Evolutionary conservation across 2,888 invertebrate species (phyloP), one percentile per base, ranked within the genome.

Genomic region (Lasioglossum pauxillum): DNA sequence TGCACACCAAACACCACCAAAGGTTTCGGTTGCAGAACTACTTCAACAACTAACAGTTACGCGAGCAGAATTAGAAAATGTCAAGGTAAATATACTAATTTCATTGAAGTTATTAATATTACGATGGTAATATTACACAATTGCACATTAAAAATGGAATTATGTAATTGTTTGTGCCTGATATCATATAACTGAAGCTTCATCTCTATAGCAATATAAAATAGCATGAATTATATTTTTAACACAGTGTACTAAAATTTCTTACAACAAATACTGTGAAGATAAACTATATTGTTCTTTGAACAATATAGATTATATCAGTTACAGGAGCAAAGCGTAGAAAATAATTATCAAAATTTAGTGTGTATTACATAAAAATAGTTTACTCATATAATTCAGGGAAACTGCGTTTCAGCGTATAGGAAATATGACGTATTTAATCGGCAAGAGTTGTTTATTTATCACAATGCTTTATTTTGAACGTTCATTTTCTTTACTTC

Each of bases 31-130:
- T 90, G 97, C 98, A 92, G 98, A 98, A 95, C 96, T 98, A 92
- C 96, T 98, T 93, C 97, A 97, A 94, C 98, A 98, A 95, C 96
- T 98, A 93, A 97, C 98, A 95, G 97, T 97, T 90, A 98, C 98
- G 46, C 98, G 98, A 96, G 97, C 97, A 67, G 98, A 98, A 96
- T 96, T 98, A 95, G 98, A 98, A 95, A 98, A 98, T 95, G 97
- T 98, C 94, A 97, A 98, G 97, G 98, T 98, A 96, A 96, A 96
- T 95, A 16, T 49, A 4, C 23, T 8, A 19, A n/a, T 69, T 38
- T 19, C 19, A 31, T 14, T 84, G 67, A 53, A 53, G 19, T 49
- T 35, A n/a, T 73, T 31, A 44, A 41, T 75, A 78, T 53, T 44
- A 72, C 69, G 5, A 75, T 71, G 49, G 27, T 44, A 83, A 73